A percentile compares a stretch with the other conserved stretches of the same genome.
These are phyloP conservation scores for Nomada hirtipes DNA, from an alignment of 2,888 invertebrate genomes.

Conservation along the genomic window DNA sequence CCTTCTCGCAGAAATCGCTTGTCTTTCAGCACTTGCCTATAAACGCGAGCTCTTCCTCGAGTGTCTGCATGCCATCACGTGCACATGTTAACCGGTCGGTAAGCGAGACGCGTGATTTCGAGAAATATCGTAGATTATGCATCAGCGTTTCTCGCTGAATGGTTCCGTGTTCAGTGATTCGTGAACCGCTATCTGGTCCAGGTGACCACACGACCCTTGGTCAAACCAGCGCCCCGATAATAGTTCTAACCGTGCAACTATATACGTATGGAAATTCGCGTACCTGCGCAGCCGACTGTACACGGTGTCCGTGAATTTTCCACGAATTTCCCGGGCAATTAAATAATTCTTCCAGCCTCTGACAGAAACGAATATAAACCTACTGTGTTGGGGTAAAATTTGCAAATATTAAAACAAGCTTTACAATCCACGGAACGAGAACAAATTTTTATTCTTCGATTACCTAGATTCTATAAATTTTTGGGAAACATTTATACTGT, in stretches of 20 bases:
- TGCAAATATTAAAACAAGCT: too few relatives aligned
- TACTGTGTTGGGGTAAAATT: too few relatives aligned
- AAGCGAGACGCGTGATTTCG: conserved; percentile 55
- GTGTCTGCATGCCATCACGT: conserved; percentile 2
- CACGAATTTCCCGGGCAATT: not conserved
- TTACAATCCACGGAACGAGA: not conserved
- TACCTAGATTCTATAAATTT: too few relatives aligned
- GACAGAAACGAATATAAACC: too few relatives aligned
- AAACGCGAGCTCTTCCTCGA: too few relatives aligned
- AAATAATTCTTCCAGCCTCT: not conserved
- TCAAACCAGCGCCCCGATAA: conserved; percentile 60
- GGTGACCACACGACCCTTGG: conserved; percentile 66
- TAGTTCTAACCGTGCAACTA: conserved; percentile 58
- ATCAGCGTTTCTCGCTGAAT: conserved; percentile 67
- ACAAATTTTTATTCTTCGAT: not conserved
- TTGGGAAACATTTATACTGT: too few relatives aligned
- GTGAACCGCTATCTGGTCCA: conserved; percentile 70
- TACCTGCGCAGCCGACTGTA: not conserved
- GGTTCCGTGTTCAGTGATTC: conserved; percentile 66
- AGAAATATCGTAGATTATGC: conserved; percentile 68
- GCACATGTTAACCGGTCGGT: conserved; percentile 12
- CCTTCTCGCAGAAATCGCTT: too few relatives aligned
- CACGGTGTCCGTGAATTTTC: conserved; percentile 22
- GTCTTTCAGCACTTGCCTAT: too few relatives aligned
- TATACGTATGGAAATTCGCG: conserved; percentile 50